Evolutionary conservation across 37 sponge, comb jelly and placozoan genomes (phyloP).

Genomic region (Diacarnus erythraeanus): DNA sequence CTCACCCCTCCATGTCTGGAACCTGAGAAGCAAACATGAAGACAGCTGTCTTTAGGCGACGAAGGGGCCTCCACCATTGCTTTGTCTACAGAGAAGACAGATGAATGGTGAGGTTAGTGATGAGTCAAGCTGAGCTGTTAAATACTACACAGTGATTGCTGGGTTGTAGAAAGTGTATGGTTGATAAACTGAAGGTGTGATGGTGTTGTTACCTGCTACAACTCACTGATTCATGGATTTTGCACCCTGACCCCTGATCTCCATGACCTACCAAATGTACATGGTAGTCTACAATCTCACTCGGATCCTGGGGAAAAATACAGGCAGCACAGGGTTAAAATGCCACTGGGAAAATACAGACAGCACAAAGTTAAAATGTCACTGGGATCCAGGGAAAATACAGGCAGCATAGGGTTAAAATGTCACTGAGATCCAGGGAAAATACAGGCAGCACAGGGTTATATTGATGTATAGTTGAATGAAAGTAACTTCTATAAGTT

Average conservation of each 20-base stretch:
- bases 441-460: too few relatives aligned
- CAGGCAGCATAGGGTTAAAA: background rate
- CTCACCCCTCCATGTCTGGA: constrained; percentile 38
- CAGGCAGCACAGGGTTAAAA: background rate
- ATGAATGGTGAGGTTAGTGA: too few relatives aligned
- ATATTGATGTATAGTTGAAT: too few relatives aligned
- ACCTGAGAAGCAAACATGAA: constrained; percentile 79
- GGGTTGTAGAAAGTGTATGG: too few relatives aligned
- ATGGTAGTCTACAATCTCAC: constrained; percentile 86
- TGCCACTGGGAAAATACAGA: background rate
- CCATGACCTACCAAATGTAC: constrained; percentile 85
- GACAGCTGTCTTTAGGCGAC: constrained; percentile 52
- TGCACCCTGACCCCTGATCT: constrained; percentile 69
- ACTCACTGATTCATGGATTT: constrained; percentile 56
- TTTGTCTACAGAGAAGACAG: constrained; percentile 22
- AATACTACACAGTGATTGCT: too few relatives aligned
- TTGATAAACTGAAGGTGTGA: too few relatives aligned
- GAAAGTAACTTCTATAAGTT: too few relatives aligned
- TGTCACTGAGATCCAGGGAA: background rate
- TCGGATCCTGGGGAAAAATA: constrained; percentile 34
- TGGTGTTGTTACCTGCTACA: too few relatives aligned
- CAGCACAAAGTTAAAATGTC: background rate
- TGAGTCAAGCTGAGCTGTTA: too few relatives aligned
- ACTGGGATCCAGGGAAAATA: background rate
- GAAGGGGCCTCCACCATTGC: constrained; percentile 65